phyloP scores from a whole-genome alignment of 1,140 invertebrate genomes.

The Hyles euphorbiae region DNA sequence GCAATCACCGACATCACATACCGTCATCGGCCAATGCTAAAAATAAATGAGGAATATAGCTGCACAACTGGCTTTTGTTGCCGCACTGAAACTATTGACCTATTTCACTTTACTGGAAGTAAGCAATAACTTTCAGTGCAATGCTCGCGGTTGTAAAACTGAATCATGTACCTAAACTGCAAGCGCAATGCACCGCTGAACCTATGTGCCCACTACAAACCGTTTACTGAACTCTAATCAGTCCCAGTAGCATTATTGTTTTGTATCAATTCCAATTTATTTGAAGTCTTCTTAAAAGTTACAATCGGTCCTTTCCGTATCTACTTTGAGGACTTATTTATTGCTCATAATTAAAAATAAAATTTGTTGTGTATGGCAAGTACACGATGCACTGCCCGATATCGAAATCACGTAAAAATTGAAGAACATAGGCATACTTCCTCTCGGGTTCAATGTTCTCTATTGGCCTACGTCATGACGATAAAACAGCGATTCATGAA shows the following conservation, averaged over 20 bases:
- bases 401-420: constrained; percentile 48
- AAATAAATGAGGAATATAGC: constrained; percentile 54
- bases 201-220: not conserved
- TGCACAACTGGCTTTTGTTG: constrained; percentile 68
- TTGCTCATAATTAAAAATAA: no score
- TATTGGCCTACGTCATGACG: constrained; percentile 49
- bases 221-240: no score
- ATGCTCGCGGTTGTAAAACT: constrained; percentile 56
- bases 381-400: constrained; percentile 12
- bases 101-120: constrained; percentile 71
- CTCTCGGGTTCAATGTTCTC: constrained; percentile 70
- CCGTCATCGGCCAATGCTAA: constrained; percentile 33
- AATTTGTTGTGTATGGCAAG: not conserved
- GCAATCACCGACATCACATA: no score
- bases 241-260: no score
- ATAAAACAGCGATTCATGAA: constrained; percentile 63
- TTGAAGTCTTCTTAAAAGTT: no score
- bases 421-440: constrained; percentile 56
- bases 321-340: no score
- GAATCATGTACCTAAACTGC: constrained; percentile 30
- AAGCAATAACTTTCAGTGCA: constrained; percentile 72
- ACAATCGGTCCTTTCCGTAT: no score
- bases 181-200: not conserved
- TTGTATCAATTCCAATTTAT: no score
- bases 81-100: constrained; percentile 73